These are phyloP conservation scores for Aurelia sp. DNA, from an alignment of 30 jellyfish, hydroid and myxozoan species.

Conservation along the genomic window DNA sequence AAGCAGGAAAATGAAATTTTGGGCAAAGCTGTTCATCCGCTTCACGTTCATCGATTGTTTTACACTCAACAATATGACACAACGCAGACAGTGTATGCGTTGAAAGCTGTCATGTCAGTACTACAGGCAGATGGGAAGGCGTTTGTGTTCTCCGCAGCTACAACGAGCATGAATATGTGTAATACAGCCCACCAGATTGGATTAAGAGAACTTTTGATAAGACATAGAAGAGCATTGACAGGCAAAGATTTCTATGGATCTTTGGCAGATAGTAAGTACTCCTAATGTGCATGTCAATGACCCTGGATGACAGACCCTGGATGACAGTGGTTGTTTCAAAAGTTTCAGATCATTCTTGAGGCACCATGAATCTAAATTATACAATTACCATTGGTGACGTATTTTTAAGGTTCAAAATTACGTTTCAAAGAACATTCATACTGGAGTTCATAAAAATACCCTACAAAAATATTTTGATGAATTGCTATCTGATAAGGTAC, in stretches of 20 bases:
- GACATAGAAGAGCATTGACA: conserved; percentile 88
- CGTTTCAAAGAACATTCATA: no score
- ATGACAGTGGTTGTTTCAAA: no score
- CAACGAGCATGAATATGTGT: conserved; percentile 92
- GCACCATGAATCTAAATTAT: no score
- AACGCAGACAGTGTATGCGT: conserved; percentile 76
- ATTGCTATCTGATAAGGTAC: no score
- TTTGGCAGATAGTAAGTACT: conserved; percentile 80
- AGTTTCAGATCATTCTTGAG: no score
- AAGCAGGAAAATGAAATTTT: not conserved
- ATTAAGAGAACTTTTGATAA: conserved; percentile 84
- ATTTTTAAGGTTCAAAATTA: no score
- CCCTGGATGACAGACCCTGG: no score
- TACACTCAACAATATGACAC: conserved; percentile 93
- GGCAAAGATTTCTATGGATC: conserved; percentile 96
- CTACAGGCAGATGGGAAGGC: conserved; percentile 83
- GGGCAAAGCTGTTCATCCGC: conserved; percentile 74
- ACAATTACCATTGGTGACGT: no score
- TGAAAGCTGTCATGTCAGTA: conserved; percentile 61
- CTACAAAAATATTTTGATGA: no score
- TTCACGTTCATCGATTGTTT: conserved; percentile 81
- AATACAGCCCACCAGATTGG: conserved; percentile 89
- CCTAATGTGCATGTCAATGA: no score
- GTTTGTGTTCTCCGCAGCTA: conserved; percentile 91
- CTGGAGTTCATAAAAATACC: no score